Evolutionary conservation across 2,113 vertebrate genomes (phyloP), one percentile per base, ranked within the genome.

Genomic region (Cyanistes caeruleus): DNA sequence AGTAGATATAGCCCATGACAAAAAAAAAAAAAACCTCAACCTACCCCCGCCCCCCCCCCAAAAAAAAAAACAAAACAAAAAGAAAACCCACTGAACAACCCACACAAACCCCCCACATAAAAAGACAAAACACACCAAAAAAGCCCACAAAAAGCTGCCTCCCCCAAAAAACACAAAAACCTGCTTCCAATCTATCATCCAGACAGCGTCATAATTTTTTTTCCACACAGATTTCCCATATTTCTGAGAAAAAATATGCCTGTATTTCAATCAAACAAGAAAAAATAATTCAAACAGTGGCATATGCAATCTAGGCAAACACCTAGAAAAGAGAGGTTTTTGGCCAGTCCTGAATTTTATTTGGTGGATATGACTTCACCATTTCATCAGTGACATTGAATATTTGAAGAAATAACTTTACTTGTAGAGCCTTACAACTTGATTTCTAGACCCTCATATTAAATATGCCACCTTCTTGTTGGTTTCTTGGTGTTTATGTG

Each of bases 151-250:
- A 62, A 23, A 87, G 7, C 19, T 5, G 0, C 43, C 11, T 43
- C 37, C 13, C 11, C 1, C 11, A 7, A 22, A 72, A 72, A 64
- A 39, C 13, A 0, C 1, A 12, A 52, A 30, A 89, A 55, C 19
- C 22, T 48, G 6, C 3, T 5, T 46, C 35, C 21, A 69, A 60
- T 82, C 39, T 68, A 3, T 64, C 59, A 35, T 35, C 31, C 37
- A 78, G 49, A 65, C 24, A 65, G n/a, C n/a, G n/a, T 19, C 22
- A 80, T 64, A 5, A 9, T 39, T 20, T 41, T 17, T n/a, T 59
- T 8, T 6, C 0, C 22, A 31, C 8, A 11, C 10, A 33, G 17
- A n/a, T 4, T 84, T 56, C 31, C 33, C 10, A 0, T 39, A 25
- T 73, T 93, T 91, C 39, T 83, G 30, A 73, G 12, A 12, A 80